A percentile compares a stretch with the other conserved stretches of the same genome.
These are phyloP conservation scores for Maccullochella peelii DNA, from an alignment of 2,113 vertebrate species.

Conservation along the genomic window DNA sequence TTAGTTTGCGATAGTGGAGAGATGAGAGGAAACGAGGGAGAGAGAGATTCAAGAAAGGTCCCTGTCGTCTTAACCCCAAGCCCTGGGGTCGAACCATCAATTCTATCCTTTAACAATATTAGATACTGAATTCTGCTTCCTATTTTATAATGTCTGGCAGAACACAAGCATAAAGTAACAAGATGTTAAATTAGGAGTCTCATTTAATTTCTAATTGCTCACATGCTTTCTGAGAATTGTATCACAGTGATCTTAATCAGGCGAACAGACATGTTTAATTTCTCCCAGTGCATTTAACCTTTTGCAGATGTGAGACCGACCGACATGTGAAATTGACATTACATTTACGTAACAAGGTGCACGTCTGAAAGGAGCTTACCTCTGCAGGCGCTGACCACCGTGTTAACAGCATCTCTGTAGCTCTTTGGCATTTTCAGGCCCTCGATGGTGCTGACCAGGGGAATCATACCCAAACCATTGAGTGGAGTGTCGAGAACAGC, in stretches of 20 bases:
- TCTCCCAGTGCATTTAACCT: neutral
- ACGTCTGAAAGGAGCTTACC: constrained; percentile 77
- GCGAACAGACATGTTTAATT: neutral
- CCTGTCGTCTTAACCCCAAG: neutral
- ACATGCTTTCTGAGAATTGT: neutral
- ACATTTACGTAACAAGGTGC: no score
- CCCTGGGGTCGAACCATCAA: neutral
- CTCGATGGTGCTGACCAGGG: constrained; percentile 62
- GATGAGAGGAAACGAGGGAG: neutral
- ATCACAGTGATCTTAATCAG: neutral
- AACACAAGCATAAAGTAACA: neutral
- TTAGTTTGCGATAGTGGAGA: neutral
- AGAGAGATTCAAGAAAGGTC: neutral
- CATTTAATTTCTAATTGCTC: neutral
- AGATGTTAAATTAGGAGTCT: neutral
- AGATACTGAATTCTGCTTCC: neutral
- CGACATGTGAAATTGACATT: neutral
- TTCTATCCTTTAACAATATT: neutral
- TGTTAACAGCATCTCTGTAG: constrained; percentile 79
- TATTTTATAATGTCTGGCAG: neutral
- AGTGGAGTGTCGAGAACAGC: constrained; percentile 82
- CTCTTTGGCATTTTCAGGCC: constrained; percentile 83
- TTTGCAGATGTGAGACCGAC: neutral
- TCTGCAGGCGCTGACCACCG: constrained; percentile 84
- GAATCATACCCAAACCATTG: constrained; percentile 86